Percentiles rank a stretch among this genome's conserved stretches.
These are phyloP conservation scores for Nothura maculosa DNA, from an alignment of 2,797 vertebrate genomes.

Conservation along the genomic window DNA sequence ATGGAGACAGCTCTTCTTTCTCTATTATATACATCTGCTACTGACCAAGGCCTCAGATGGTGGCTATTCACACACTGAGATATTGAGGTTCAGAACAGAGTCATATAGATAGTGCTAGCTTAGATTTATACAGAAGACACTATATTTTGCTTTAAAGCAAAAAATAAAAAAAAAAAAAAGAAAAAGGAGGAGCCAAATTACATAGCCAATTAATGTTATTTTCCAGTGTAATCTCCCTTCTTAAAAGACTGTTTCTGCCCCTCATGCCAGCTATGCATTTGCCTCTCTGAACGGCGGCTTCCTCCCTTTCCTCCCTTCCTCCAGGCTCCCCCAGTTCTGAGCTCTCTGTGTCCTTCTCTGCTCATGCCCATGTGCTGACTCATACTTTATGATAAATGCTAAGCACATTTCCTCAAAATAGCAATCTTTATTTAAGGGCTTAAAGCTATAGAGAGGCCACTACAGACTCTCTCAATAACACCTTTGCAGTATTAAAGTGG, in stretches of 20 bases:
- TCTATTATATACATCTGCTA: neutral
- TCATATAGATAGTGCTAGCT: neutral
- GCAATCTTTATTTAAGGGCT: neutral
- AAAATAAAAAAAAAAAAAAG: neutral
- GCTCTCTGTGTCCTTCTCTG: neutral
- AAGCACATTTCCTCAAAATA: neutral
- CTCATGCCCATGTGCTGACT: neutral
- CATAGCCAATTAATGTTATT: neutral
- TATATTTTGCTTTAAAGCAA: conserved; percentile 12
- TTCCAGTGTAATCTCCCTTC: neutral
- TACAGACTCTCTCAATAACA: neutral
- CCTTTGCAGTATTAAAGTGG: neutral
- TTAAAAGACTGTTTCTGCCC: neutral
- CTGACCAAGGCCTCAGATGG: neutral
- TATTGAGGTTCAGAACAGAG: conserved; percentile 38
- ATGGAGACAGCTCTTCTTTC: neutral
- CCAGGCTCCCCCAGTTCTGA: neutral
- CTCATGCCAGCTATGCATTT: neutral
- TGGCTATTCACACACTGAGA: neutral
- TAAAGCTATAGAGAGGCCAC: neutral
- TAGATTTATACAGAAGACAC: neutral
- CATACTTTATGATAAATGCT: neutral
- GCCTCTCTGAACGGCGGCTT: neutral
- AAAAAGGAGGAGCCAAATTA: neutral
- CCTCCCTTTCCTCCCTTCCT: neutral